Conservation (phyloP, 2,888 invertebrate genomes). For the Agonum fuliginosum region DNA sequence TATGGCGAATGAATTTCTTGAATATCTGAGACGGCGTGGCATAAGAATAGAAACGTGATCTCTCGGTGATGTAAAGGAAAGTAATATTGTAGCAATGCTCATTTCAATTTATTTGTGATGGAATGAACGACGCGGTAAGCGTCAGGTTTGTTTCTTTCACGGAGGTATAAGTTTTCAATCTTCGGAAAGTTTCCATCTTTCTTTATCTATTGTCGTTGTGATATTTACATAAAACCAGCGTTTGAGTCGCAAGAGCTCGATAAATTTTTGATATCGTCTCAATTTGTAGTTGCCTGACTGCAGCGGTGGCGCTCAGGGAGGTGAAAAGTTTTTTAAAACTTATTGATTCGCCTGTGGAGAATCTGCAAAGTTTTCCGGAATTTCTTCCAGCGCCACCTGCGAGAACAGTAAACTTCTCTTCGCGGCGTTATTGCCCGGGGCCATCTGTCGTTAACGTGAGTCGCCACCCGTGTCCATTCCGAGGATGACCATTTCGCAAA, state of each 20-base stretch:
- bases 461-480: constrained; percentile 45
- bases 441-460: constrained; percentile 59
- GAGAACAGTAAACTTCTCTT: constrained; percentile 57
- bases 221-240: constrained; percentile 58
- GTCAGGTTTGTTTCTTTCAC: too few species aligned
- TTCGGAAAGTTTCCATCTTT: constrained; percentile 32
- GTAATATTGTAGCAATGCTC: too few species aligned
- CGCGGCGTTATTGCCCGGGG: constrained; percentile 48
- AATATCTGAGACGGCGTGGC: too few species aligned
- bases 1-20: too few species aligned
- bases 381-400: constrained; percentile 55
- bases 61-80: too few species aligned
- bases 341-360: constrained; percentile 58
- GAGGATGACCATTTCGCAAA: constrained; percentile 50
- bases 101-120: too few species aligned
- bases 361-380: constrained; percentile 56
- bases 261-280: constrained; percentile 59
- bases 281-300: constrained; percentile 47
- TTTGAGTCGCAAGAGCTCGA: constrained; percentile 36
- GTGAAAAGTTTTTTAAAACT: constrained; percentile 57
- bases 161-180: constrained; percentile 50
- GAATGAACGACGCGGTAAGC: constrained; percentile 1
- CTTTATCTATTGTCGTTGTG: constrained; percentile 55
- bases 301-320: constrained; percentile 22
- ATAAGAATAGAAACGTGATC: too few species aligned